phyloP scores from a whole-genome alignment of 2,113 vertebrate species.

The Rhegmatorhina hoffmannsi region DNA sequence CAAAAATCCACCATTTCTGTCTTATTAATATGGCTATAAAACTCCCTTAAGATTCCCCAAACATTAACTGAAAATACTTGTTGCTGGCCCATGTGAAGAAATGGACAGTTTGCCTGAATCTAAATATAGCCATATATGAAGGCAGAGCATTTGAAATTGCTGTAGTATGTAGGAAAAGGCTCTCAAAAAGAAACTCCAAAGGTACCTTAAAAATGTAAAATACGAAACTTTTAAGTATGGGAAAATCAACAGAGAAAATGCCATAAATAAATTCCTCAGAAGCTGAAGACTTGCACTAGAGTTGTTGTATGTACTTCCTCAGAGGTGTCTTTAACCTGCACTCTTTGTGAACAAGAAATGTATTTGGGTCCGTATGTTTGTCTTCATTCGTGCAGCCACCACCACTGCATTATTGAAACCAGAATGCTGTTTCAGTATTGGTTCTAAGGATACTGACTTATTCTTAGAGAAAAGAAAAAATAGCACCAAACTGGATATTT shows the following conservation, averaged over 20 bases:
- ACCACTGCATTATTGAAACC: background rate
- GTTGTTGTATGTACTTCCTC: background rate
- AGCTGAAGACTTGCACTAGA: background rate
- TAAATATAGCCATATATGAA: background rate
- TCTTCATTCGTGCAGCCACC: background rate
- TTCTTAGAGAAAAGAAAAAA: background rate
- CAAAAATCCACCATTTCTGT: background rate
- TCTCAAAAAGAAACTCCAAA: background rate
- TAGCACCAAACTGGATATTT: background rate
- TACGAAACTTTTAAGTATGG: background rate
- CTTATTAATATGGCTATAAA: background rate
- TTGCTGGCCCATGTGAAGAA: background rate
- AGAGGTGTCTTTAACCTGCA: background rate
- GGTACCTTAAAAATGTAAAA: background rate
- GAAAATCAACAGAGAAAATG: background rate
- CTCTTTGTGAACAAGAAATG: background rate
- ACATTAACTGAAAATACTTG: constrained; percentile 15
- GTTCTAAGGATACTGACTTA: background rate
- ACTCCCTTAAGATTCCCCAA: background rate
- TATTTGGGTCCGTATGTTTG: background rate
- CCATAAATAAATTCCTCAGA: background rate
- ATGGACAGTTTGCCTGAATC: background rate
- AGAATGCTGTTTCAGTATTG: background rate
- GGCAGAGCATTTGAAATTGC: background rate
- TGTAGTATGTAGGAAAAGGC: background rate